These are phyloP conservation scores for Eclectus roratus DNA, from an alignment of 2,113 vertebrate species.

Conservation along the genomic window DNA sequence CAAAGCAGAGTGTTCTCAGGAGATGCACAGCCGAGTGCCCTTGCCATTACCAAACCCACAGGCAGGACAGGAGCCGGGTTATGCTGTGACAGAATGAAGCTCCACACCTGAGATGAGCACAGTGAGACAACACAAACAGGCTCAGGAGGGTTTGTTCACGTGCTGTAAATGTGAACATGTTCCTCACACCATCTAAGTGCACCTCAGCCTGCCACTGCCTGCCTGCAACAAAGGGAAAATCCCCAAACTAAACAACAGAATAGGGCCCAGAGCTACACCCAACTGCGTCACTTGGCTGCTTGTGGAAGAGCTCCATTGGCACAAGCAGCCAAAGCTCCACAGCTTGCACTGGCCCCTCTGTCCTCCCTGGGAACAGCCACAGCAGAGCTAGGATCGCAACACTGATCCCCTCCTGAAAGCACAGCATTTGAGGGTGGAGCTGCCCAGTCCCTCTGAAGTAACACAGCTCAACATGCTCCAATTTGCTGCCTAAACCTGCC, in stretches of 20 bases:
- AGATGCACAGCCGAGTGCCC: neutral
- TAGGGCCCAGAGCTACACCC: fast-evolving
- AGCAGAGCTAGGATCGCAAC: no score
- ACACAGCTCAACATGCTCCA: neutral
- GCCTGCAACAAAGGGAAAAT: neutral
- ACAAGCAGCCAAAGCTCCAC: neutral
- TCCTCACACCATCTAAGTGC: fast-evolving
- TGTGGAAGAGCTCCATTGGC: fast-evolving
- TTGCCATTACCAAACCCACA: fast-evolving
- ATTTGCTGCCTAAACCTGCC: neutral
- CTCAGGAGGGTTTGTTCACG: no score
- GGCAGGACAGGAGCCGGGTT: neutral
- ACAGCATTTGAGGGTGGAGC: neutral
- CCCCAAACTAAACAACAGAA: neutral
- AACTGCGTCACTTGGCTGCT: neutral
- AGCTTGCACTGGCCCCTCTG: fast-evolving
- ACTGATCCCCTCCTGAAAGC: neutral
- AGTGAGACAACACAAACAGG: neutral
- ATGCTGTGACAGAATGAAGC: fast-evolving
- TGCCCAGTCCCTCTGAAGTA: no score
- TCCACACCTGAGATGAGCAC: no score
- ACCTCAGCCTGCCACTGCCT: neutral
- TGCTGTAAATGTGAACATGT: neutral
- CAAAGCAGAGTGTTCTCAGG: neutral
- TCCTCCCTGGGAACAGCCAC: no score